A percentile compares a stretch with the other conserved stretches of the same genome.
Evolutionary conservation across 2,797 vertebrate species (phyloP).

Genomic region (Syngnathus acus): DNA sequence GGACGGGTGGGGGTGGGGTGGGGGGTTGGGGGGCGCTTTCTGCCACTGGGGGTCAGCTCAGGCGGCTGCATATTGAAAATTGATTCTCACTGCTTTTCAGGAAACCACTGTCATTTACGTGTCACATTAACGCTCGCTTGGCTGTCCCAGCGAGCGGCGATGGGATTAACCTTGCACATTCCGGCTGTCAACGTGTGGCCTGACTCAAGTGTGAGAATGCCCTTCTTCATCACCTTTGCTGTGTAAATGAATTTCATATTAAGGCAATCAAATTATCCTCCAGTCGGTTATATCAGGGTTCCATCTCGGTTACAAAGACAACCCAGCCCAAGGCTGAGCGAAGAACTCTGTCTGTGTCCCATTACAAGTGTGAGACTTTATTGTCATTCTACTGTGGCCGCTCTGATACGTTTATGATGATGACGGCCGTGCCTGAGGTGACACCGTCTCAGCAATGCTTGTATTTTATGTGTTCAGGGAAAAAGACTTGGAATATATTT

Average conservation of each 20-base stretch:
- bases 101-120: conserved; percentile 56
- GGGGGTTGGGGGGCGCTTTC: conserved; percentile 17
- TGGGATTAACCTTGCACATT: conserved; percentile 43
- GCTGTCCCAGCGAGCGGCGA: conserved; percentile 22
- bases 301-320: conserved; percentile 31
- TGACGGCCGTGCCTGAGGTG: conserved; percentile 39
- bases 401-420: conserved; percentile 49
- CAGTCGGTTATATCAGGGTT: conserved; percentile 27
- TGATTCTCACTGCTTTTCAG: conserved; percentile 60
- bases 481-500: conserved; percentile 12
- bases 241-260: conserved; percentile 51
- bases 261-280: conserved; percentile 40
- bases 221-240: conserved; percentile 35
- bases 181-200: conserved; percentile 20
- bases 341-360: not conserved
- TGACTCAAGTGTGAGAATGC: conserved; percentile 29
- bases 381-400: conserved; percentile 34
- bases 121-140: conserved; percentile 48
- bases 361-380: conserved; percentile 7
- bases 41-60: conserved; percentile 51
- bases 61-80: conserved; percentile 57
- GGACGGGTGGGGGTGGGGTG: conserved; percentile 11
- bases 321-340: conserved; percentile 10
- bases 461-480: conserved; percentile 35
- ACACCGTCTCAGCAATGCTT: conserved; percentile 17